Base-by-base conservation (phyloP, 2,113 vertebrate species). In the Podarcis muralis region DNA sequence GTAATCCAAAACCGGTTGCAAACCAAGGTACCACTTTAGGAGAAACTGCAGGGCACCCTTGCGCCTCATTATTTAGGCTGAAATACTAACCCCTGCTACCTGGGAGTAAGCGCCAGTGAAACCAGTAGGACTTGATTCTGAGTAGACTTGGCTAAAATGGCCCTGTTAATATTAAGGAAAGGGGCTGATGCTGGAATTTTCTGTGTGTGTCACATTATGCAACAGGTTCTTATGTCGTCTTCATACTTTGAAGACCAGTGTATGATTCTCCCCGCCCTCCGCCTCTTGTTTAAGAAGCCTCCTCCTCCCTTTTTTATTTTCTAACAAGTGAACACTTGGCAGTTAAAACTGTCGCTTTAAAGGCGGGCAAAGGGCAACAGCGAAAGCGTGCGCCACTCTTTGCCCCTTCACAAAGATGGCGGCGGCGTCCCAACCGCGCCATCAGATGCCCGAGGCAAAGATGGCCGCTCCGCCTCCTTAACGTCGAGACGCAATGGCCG, bases 371-470 rank as follows among this genome's bases (percentile, higher is more conserved):
- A 53, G n/a, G 59, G 62, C 40, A 22, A 40, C 6, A 16, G 23
- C 5, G 11, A 83, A 53, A 3, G 65, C 2, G 23, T 32, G 0
- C 18, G 12, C n/a, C 37, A 23, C 30, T 0, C 43, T 37, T 43
- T 12, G 13, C 9, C 53, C 37, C 76, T 57, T 69, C 43, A 79
- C 77, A 75, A 88, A 91, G 9, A 91, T 88, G 90, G 83, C 86
- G 4, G 20, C 59, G 32, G 6, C 18, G 71, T 3, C 22, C 16
- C 32, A 23, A 32, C 37, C n/a, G n/a, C 59, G 3, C 27, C 62
- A 18, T 37, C 69, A 35, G 65, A 43, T 62, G 80, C 89, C 85
- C 80, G 6, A 35, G 5, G 3, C 37, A 57, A 90, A 83, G 43
- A 88, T 83, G 76, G 81, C n/a, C 4, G 27, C 68, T 6, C 0